phyloP scores from a whole-genome alignment of 2,888 invertebrate species.

The Cotesia congregata region DNA sequence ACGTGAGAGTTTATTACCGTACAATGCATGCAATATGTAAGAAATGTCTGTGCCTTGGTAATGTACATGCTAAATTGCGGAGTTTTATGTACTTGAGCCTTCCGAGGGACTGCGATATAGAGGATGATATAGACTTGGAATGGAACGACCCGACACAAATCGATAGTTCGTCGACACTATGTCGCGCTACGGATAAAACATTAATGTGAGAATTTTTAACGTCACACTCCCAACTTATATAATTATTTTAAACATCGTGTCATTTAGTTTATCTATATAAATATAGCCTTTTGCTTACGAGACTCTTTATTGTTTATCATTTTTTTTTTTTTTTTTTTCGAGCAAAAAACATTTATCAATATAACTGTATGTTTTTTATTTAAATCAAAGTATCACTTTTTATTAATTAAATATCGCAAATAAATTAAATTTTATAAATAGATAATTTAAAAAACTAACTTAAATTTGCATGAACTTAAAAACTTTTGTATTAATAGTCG shows the following conservation, averaged over 20 bases:
- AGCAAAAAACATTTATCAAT: too few species aligned
- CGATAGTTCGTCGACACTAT: conserved; percentile 65
- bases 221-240: neutral
- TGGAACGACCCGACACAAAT: conserved; percentile 51
- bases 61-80: neutral
- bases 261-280: too few species aligned
- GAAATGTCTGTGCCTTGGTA: neutral
- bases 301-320: too few species aligned
- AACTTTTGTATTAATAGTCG: too few species aligned
- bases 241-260: neutral
- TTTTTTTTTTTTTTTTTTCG: too few species aligned
- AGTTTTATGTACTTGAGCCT: neutral
- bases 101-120: neutral
- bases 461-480: too few species aligned
- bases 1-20: neutral
- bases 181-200: conserved; percentile 30
- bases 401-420: too few species aligned
- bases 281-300: too few species aligned
- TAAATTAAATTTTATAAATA: too few species aligned
- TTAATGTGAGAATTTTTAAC: conserved; percentile 28
- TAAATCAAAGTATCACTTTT: too few species aligned
- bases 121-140: conserved; percentile 22
- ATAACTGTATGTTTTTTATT: too few species aligned
- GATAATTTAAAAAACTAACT: neutral
- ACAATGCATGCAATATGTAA: neutral